Conservation (phyloP, 2,888 invertebrate genomes). For the Leptinotarsa tumamoca region DNA sequence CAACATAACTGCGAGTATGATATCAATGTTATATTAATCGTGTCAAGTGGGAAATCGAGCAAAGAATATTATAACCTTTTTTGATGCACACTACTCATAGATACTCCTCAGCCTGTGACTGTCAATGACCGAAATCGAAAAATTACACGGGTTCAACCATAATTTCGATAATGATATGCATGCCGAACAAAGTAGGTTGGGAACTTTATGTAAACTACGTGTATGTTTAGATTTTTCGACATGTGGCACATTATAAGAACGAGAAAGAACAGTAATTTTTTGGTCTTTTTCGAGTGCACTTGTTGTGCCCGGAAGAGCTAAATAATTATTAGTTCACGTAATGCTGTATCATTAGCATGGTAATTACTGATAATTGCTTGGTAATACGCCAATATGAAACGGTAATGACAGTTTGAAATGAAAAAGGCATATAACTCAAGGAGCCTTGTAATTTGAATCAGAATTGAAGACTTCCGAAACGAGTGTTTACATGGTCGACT, state of each 20-base stretch:
- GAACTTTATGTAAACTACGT: conserved; percentile 53
- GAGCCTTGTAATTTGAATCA: conserved; percentile 23
- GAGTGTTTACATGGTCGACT: conserved; percentile 1
- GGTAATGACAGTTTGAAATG: conserved; percentile 23
- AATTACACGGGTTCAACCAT: conserved; percentile 57
- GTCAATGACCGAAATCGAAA: conserved; percentile 60
- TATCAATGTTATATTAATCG: background rate
- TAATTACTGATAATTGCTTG: conserved; percentile 26
- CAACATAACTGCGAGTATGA: too few relatives aligned
- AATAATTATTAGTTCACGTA: conserved; percentile 37
- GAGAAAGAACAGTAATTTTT: conserved; percentile 49
- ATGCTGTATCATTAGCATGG: conserved; percentile 32
- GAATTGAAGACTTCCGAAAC: conserved; percentile 24
- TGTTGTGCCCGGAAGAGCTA: conserved; percentile 45
- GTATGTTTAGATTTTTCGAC: conserved; percentile 55
- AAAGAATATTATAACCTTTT: background rate
- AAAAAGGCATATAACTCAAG: conserved; percentile 21
- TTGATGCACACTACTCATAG: conserved; percentile 39
- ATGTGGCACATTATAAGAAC: conserved; percentile 50
- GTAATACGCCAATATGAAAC: conserved; percentile 29
- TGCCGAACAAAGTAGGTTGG: conserved; percentile 56
- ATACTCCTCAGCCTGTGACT: conserved; percentile 58
- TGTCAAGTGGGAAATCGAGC: background rate
- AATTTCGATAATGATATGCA: conserved; percentile 61
- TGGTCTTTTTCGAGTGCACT: conserved; percentile 43